These are phyloP conservation scores for Enteromius unitaeniatus DNA, from an alignment of 2,797 vertebrate species.

Conservation along the genomic window DNA sequence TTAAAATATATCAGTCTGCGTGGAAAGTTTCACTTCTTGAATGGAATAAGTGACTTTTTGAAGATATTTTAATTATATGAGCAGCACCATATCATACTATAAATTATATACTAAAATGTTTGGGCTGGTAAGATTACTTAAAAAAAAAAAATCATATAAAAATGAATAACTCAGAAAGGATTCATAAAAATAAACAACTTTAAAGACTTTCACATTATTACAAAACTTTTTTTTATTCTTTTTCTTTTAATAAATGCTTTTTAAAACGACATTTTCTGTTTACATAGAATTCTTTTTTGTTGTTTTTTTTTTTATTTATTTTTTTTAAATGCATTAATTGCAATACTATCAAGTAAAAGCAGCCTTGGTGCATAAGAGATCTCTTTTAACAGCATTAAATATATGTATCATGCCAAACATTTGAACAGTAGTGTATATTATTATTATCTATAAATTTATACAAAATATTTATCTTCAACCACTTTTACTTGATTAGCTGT, in stretches of 20 bases:
- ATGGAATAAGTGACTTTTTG: no score
- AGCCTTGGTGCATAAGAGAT: neutral
- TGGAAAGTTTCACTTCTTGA: no score
- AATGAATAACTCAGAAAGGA: neutral
- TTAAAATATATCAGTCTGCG: no score
- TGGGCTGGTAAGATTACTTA: neutral
- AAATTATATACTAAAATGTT: neutral
- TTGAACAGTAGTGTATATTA: neutral
- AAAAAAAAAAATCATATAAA: neutral
- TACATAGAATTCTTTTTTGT: neutral
- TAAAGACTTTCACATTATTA: no score
- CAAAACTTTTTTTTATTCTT: no score
- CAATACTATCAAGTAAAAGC: neutral
- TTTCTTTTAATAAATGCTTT: neutral
- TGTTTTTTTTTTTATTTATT: no score
- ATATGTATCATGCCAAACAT: neutral
- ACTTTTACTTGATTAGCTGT: neutral
- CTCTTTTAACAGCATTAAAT: neutral
- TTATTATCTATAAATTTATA: neutral
- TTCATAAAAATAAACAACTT: neutral
- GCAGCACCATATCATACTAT: no score
- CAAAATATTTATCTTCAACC: no score
- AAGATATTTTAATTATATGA: no score
- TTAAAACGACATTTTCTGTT: neutral
- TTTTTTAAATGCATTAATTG: neutral